A percentile compares a stretch with the other conserved stretches of the same genome.
Conservation (phyloP, 2,888 invertebrate species). For the Villa cingulata region DNA sequence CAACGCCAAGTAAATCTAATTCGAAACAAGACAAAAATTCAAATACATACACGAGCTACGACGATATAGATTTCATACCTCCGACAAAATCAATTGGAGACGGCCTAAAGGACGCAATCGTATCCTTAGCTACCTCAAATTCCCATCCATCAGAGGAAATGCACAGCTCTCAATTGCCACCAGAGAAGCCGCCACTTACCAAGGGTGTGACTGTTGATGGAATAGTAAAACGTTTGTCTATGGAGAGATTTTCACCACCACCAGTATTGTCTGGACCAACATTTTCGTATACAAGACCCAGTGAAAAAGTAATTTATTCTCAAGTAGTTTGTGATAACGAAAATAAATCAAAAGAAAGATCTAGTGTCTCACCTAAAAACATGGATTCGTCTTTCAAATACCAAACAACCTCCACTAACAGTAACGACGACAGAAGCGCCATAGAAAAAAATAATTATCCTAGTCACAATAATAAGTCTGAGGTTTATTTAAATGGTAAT, state of each 20-base stretch:
- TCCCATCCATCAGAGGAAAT: slow-evolving; percentile 39
- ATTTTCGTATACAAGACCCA: slow-evolving; percentile 61
- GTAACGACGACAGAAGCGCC: slow-evolving; percentile 9
- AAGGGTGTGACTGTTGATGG: slow-evolving; percentile 61
- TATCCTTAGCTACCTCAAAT: slow-evolving; percentile 27
- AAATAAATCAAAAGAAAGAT: slow-evolving; percentile 34
- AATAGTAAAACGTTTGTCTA: slow-evolving; percentile 60
- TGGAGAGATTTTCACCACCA: slow-evolving; percentile 53
- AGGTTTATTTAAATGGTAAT: slow-evolving; percentile 20
- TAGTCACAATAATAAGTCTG: slow-evolving; percentile 16
- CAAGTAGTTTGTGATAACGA: slow-evolving; percentile 48
- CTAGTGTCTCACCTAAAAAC: slow-evolving; percentile 6
- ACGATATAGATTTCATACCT: slow-evolving; percentile 36
- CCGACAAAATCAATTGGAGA: slow-evolving; percentile 34
- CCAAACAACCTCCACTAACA: slow-evolving; percentile 3
- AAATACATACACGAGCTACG: slow-evolving; percentile 35
- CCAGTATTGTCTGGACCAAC: slow-evolving; percentile 63
- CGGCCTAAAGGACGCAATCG: slow-evolving; percentile 27
- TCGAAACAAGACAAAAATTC: slow-evolving; percentile 7
- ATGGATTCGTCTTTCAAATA: slow-evolving; percentile 9
- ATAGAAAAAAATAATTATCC: slow-evolving; percentile 5
- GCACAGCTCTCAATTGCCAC: slow-evolving; percentile 61
- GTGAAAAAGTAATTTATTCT: slow-evolving; percentile 58
- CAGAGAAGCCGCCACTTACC: slow-evolving; percentile 52
- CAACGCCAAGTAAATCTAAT: slow-evolving; percentile 22